Evolutionary conservation across 2,888 invertebrate species (phyloP).

Genomic region (Eristalis arbustorum): DNA sequence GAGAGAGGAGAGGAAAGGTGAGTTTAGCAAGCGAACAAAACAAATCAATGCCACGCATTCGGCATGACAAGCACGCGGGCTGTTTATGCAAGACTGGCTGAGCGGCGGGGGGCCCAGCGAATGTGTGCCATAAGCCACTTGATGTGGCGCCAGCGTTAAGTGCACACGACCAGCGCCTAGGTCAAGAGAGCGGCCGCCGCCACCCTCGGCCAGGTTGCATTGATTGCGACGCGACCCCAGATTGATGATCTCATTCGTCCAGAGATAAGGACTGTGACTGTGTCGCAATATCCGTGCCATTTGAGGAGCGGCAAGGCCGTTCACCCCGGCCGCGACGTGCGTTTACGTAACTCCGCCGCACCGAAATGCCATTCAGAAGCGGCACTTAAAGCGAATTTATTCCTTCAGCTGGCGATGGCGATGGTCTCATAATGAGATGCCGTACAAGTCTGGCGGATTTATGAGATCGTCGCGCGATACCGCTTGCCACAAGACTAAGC

Average conservation of each 20-base stretch:
- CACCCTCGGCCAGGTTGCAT: constrained; percentile 20
- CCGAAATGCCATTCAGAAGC: background rate
- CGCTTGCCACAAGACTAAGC: constrained; percentile 3
- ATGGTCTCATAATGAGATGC: background rate
- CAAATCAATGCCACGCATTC: constrained; percentile 55
- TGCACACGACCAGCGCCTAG: constrained; percentile 40
- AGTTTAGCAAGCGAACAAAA: constrained; percentile 13
- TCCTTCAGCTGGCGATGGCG: constrained; percentile 23
- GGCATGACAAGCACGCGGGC: constrained; percentile 36
- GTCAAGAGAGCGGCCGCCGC: constrained; percentile 38
- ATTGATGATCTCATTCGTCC: constrained; percentile 13
- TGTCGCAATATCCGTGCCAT: background rate
- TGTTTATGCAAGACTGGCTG: constrained; percentile 47
- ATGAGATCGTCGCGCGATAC: constrained; percentile 26
- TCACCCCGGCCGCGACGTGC: constrained; percentile 32
- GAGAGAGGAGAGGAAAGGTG: constrained; percentile 9
- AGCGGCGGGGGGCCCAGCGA: background rate
- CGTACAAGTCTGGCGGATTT: background rate
- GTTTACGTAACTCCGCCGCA: constrained; percentile 24
- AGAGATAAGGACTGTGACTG: background rate
- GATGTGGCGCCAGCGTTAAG: constrained; percentile 56
- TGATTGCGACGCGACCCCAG: background rate
- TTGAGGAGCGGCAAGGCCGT: constrained; percentile 25
- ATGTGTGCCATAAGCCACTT: constrained; percentile 40
- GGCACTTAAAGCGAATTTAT: constrained; percentile 45